Conservation (phyloP, 2,888 invertebrate species). For the Lampropteryx suffumata region DNA sequence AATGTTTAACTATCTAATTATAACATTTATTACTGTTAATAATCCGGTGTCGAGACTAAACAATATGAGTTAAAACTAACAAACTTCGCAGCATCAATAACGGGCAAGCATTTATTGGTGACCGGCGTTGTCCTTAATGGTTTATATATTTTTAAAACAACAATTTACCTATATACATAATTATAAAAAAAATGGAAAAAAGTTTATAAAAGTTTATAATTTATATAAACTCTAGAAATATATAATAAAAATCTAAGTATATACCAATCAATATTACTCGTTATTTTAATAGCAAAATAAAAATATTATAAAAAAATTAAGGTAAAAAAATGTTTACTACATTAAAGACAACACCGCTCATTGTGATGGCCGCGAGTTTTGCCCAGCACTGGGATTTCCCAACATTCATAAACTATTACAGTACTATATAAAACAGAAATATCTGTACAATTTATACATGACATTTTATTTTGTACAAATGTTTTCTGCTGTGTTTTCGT, state of each 20-base stretch:
- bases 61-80: constrained; percentile 3
- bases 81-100: constrained; percentile 31
- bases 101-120: constrained; percentile 28
- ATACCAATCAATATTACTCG: no score
- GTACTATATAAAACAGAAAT: constrained; percentile 17
- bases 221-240: no score
- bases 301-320: background rate
- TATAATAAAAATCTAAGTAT: no score
- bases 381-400: constrained; percentile 28
- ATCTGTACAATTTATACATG: constrained; percentile 26
- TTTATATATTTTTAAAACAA: no score
- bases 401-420: constrained; percentile 22
- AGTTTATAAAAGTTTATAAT: no score
- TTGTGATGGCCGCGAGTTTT: constrained; percentile 15
- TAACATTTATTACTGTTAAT: background rate
- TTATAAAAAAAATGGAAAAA: no score
- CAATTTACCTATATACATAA: no score
- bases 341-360: constrained; percentile 11
- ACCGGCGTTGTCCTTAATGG: constrained; percentile 15
- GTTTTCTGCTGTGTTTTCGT: constrained; percentile 7
- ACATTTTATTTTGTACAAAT: constrained; percentile 17
- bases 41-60: constrained; percentile 13
- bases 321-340: background rate
- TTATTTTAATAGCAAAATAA: background rate
- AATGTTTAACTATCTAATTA: background rate